Base-by-base conservation (phyloP, 2,113 vertebrate genomes). In the Calidris pygmaea region DNA sequence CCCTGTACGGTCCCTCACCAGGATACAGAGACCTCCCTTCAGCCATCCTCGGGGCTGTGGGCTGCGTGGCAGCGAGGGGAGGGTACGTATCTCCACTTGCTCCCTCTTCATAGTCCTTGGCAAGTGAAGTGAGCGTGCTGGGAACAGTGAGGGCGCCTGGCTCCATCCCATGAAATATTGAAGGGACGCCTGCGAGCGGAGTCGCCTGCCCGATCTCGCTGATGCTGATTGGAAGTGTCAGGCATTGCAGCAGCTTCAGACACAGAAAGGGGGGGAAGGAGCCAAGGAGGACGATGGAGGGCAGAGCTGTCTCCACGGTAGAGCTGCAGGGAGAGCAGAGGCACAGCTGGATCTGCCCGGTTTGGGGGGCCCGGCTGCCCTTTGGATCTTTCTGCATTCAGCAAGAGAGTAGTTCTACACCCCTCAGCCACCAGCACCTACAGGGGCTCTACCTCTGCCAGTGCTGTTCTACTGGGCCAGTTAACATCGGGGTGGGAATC, bases 1-100 rank as follows among this genome's bases (percentile, higher is more conserved):
- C 34, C n/a, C 74, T 52, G 9, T 41, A 2, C 6, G 53, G 18
- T 19, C 58, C 63, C 37, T 65, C 80, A 27, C 27, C 71, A 45
- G 60, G 41, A 6, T 6, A 15, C 82, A 63, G n/a, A 22, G 8
- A 1, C 35, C 41, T 60, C 70, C 22, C 67, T 41, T 12, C 16
- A 6, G 10, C 53, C 19, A 0, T 37, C 35, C 67, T 52, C 0
- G 1, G 58, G 71, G 24, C 79, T 27, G 41, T 8, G 29, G 62
- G 39, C 10, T 50, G 29, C 1, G 1, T 27, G 85, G 14, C 70
- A 65, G 5, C 0, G 5, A 83, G 35, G 18, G 43, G 8, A 59
- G 30, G 50, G 27, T 3, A 2, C 1, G 0, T 18, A 17, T 32
- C 55, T 65, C 14, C 34, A 10, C 47, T 70, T 66, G 39, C 48